These are phyloP conservation scores for Kryphioiulus occultus DNA, from an alignment of 2,888 invertebrate species.

Conservation along the genomic window DNA sequence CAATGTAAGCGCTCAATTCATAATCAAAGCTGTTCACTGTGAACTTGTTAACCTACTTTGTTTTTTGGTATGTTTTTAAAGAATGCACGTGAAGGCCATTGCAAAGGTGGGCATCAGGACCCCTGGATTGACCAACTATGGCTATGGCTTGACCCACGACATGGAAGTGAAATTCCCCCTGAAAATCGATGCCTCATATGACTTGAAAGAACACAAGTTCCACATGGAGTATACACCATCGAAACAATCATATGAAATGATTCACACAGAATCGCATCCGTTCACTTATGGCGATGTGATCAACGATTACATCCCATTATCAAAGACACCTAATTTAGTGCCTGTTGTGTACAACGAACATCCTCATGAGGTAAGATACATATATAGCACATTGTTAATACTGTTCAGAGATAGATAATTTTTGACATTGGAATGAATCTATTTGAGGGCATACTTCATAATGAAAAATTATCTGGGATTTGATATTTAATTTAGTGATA, in stretches of 20 bases:
- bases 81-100: neutral
- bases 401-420: too few species aligned
- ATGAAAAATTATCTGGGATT: too few species aligned
- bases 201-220: slow-evolving; percentile 45
- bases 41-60: neutral
- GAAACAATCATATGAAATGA: slow-evolving; percentile 50
- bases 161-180: slow-evolving; percentile 49
- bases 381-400: too few species aligned
- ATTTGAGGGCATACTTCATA: too few species aligned
- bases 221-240: slow-evolving; percentile 49
- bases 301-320: neutral
- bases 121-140: slow-evolving; percentile 40
- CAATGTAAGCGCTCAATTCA: slow-evolving; percentile 53
- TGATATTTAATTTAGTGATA: too few species aligned
- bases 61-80: slow-evolving; percentile 14
- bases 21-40: neutral
- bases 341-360: slow-evolving; percentile 42
- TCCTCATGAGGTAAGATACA: slow-evolving; percentile 50
- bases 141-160: slow-evolving; percentile 48
- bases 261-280: slow-evolving; percentile 44
- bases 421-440: too few species aligned
- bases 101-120: slow-evolving; percentile 45
- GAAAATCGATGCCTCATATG: slow-evolving; percentile 40
- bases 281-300: slow-evolving; percentile 9
- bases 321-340: neutral